These are phyloP conservation scores for Sternarchorhynchus goeldii DNA, from an alignment of 2,797 vertebrate species.

Conservation along the genomic window DNA sequence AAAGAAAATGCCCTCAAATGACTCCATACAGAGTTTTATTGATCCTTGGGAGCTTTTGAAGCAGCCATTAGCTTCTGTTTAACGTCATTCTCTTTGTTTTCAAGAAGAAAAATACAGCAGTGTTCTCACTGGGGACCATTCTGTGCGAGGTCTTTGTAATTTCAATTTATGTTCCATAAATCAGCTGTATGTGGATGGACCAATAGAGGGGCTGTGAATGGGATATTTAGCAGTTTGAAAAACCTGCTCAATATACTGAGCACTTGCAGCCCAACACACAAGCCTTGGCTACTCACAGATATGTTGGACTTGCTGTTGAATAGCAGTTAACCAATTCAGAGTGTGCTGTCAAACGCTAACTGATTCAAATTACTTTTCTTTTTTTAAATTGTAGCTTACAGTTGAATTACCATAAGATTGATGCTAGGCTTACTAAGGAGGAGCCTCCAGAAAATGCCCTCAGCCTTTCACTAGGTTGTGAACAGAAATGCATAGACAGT, in stretches of 20 bases:
- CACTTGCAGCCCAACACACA: conserved; percentile 14
- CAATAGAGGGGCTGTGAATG: conserved; percentile 27
- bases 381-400: not conserved
- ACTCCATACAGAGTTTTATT: conserved; percentile 39
- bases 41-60: conserved; percentile 47
- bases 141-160: conserved; percentile 63
- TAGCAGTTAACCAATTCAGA: not conserved
- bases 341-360: conserved; percentile 22
- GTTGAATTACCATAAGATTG: not conserved
- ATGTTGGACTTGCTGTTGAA: not conserved
- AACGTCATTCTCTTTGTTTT: conserved; percentile 58
- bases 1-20: conserved; percentile 16
- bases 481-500: not conserved
- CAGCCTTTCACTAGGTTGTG: not conserved
- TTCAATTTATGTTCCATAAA: conserved; percentile 57
- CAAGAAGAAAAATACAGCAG: conserved; percentile 39
- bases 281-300: not conserved
- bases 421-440: not conserved
- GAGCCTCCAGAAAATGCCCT: not conserved
- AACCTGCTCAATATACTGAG: conserved; percentile 51
- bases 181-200: conserved; percentile 55
- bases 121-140: conserved; percentile 47
- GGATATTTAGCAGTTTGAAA: conserved; percentile 56
- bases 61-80: conserved; percentile 48
- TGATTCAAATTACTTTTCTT: conserved; percentile 1